Evolutionary conservation across 2,888 invertebrate species (phyloP).

Genomic region (Ophion ellenae): DNA sequence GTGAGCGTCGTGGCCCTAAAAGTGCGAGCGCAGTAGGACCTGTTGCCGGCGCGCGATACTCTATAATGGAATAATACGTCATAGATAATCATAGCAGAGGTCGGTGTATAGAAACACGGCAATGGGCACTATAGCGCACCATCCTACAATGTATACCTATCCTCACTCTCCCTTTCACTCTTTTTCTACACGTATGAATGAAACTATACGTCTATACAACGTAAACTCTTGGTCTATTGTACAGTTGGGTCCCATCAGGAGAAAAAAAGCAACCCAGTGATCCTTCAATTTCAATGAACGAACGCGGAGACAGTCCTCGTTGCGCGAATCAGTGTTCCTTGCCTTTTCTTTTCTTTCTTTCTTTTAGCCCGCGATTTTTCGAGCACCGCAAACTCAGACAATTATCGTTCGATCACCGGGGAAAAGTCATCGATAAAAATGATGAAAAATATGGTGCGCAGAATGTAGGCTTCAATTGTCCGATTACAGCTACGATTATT

Average conservation of each 20-base stretch:
- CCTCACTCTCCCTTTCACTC: conserved; percentile 61
- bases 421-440: not conserved
- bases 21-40: conserved; percentile 75
- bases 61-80: conserved; percentile 81
- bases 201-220: conserved; percentile 10
- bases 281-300: conserved; percentile 73
- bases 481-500: not conserved
- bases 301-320: conserved; percentile 67
- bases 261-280: conserved; percentile 65
- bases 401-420: not conserved
- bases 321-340: conserved; percentile 58
- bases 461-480: not conserved
- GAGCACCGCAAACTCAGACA: not conserved
- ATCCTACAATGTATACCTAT: conserved; percentile 36
- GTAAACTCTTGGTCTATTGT: conserved; percentile 60
- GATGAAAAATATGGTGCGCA: not conserved
- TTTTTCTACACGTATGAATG: conserved; percentile 7
- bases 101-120: conserved; percentile 62
- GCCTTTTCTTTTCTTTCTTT: not conserved
- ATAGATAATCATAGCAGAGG: conserved; percentile 75
- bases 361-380: conserved; percentile 45
- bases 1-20: conserved; percentile 26
- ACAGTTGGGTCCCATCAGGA: conserved; percentile 68
- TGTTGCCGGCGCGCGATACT: conserved; percentile 76
- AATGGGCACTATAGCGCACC: conserved; percentile 51